Percentiles rank a stretch among this genome's conserved stretches.
Conservation (phyloP, 2,113 vertebrate species). For the Dissostichus mawsoni region DNA sequence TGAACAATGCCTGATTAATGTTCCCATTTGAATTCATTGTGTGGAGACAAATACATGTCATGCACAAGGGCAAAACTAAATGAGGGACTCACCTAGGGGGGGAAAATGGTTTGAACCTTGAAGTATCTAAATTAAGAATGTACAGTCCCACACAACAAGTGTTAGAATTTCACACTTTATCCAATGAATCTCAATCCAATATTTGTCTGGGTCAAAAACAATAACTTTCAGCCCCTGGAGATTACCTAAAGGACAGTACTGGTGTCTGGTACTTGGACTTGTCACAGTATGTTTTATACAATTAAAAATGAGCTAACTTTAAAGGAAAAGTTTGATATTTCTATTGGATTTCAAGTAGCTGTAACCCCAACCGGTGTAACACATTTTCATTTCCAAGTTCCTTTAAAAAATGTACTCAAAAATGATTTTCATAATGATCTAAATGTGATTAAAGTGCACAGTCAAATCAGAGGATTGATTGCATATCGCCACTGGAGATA, state of each 20-base stretch:
- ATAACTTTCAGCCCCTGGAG: neutral
- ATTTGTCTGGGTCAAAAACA: neutral
- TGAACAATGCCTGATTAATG: constrained; percentile 12
- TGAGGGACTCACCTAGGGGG: neutral
- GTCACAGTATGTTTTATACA: neutral
- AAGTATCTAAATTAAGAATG: neutral
- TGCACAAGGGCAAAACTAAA: neutral
- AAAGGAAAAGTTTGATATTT: neutral
- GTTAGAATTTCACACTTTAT: neutral
- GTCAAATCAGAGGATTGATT: neutral
- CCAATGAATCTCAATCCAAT: neutral
- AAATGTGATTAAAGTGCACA: neutral
- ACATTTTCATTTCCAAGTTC: neutral
- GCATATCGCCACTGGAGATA: neutral
- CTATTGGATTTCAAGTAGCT: neutral
- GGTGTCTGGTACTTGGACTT: too few relatives aligned
- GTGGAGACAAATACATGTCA: constrained; percentile 29
- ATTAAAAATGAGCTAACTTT: neutral
- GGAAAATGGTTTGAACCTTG: neutral
- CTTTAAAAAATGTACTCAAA: neutral
- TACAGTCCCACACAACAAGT: neutral
- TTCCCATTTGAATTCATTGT: constrained; percentile 21
- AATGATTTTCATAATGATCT: neutral
- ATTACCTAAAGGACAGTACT: neutral
- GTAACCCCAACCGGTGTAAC: neutral